Percentiles rank a stretch among this genome's conserved stretches.
Evolutionary conservation across 2,797 vertebrate genomes (phyloP).

Genomic region (Danio jaintianensis): DNA sequence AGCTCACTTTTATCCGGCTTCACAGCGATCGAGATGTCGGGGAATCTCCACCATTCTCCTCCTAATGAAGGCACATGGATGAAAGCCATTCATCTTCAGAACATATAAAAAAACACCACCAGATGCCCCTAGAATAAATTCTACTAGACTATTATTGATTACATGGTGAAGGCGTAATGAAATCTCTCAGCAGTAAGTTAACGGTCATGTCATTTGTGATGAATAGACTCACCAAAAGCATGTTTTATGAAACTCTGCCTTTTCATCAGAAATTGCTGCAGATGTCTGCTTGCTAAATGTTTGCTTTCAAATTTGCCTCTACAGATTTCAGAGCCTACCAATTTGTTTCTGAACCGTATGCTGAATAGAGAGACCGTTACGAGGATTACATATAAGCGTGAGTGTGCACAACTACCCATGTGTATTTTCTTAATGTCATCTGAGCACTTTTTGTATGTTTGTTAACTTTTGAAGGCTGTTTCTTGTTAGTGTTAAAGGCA

Average conservation of each 20-base stretch:
- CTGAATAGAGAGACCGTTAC: conserved; percentile 98
- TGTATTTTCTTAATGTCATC: not conserved
- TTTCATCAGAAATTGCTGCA: conserved; percentile 20
- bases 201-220: conserved; percentile 35
- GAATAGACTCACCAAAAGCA: conserved; percentile 16
- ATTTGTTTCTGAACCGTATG: conserved; percentile 95
- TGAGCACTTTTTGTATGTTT: not conserved
- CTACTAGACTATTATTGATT: conserved; percentile 45
- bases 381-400: conserved; percentile 98
- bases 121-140: conserved; percentile 42
- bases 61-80: conserved; percentile 31
- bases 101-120: conserved; percentile 6
- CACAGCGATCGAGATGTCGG: not conserved
- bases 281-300: conserved; percentile 35
- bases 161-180: conserved; percentile 6
- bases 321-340: conserved; percentile 95
- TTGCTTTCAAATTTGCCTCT: conserved; percentile 53
- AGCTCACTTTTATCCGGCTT: conserved; percentile 4
- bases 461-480: not conserved
- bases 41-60: conserved; percentile 26
- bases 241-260: conserved; percentile 39
- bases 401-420: conserved; percentile 66
- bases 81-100: conserved; percentile 40
- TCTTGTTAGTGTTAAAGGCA: not conserved
- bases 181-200: conserved; percentile 40